A percentile compares a stretch with the other conserved stretches of the same genome.
These are phyloP conservation scores for Achlya flavicornis DNA, from an alignment of 2,888 invertebrate species.

Conservation along the genomic window DNA sequence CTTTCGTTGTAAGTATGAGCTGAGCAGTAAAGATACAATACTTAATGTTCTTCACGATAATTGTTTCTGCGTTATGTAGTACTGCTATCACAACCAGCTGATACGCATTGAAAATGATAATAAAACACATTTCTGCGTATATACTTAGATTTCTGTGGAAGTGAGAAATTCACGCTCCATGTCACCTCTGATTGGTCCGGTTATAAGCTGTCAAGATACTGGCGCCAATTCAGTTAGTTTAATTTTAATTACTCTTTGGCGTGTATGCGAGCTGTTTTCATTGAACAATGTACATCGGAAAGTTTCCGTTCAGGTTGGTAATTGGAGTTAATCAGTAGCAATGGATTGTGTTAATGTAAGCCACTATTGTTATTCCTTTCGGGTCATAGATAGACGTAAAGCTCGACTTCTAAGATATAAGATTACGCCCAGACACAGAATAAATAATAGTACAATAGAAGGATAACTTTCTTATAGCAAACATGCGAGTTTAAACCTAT, in stretches of 20 bases:
- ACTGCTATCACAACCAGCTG: no score
- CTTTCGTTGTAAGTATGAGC: no score
- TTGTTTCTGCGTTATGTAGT: no score
- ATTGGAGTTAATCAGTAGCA: conserved; percentile 1
- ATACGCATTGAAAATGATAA: no score
- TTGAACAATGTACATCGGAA: conserved; percentile 4
- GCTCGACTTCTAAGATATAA: neutral
- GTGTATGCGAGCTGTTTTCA: neutral
- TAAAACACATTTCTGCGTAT: neutral
- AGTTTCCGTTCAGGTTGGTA: neutral
- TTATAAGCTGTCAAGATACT: conserved; percentile 7
- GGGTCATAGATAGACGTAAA: neutral
- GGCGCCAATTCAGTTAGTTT: conserved; percentile 5
- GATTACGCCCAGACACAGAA: no score
- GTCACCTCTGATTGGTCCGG: neutral
- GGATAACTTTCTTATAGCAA: no score
- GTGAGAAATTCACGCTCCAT: conserved; percentile 3
- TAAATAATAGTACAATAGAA: no score
- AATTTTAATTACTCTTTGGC: neutral
- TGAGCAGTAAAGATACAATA: no score
- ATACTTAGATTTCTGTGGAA: neutral
- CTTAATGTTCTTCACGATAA: no score
- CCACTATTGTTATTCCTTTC: neutral
- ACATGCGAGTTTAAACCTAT: no score
- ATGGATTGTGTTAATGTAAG: neutral